Conservation (phyloP, 1,140 invertebrate species). For the Mylabris phalerata region DNA sequence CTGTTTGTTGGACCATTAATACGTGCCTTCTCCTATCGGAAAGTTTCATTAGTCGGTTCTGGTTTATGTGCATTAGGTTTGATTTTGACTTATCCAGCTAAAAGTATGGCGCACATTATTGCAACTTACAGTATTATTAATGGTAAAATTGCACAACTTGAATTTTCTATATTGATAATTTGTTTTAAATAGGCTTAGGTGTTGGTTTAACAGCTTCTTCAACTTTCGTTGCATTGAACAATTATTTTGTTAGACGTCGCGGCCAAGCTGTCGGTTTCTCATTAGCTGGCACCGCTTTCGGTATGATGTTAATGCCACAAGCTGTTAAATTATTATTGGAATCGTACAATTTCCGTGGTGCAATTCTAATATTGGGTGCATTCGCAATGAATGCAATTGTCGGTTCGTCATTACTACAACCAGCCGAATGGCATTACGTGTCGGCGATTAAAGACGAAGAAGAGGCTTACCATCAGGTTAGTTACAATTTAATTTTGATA, state of each 20-base stretch:
- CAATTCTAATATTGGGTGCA: constrained; percentile 59
- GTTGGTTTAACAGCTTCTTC: constrained; percentile 62
- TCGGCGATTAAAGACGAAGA: constrained; percentile 48
- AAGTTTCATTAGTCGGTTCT: constrained; percentile 62
- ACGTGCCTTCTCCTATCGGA: constrained; percentile 64
- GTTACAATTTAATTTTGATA: background rate
- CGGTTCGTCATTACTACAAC: constrained; percentile 60
- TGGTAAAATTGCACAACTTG: constrained; percentile 46
- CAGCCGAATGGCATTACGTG: constrained; percentile 57
- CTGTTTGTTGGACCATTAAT: constrained; percentile 65
- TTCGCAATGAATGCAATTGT: constrained; percentile 58
- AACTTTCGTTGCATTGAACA: constrained; percentile 65
- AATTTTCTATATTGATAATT: background rate
- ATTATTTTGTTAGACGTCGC: constrained; percentile 64
- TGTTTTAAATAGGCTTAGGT: constrained; percentile 52
- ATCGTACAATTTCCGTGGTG: constrained; percentile 55
- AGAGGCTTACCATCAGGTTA: constrained; percentile 40
- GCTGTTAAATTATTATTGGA: constrained; percentile 54
- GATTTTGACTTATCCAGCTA: constrained; percentile 59
- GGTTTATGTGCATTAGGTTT: constrained; percentile 56
- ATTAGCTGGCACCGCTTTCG: constrained; percentile 67
- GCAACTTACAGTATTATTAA: constrained; percentile 68
- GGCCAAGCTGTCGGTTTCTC: constrained; percentile 69
- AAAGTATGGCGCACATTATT: constrained; percentile 64
- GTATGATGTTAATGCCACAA: constrained; percentile 69